phyloP scores from a whole-genome alignment of 2,113 vertebrate species.

The Melanotaenia duboulayi region DNA sequence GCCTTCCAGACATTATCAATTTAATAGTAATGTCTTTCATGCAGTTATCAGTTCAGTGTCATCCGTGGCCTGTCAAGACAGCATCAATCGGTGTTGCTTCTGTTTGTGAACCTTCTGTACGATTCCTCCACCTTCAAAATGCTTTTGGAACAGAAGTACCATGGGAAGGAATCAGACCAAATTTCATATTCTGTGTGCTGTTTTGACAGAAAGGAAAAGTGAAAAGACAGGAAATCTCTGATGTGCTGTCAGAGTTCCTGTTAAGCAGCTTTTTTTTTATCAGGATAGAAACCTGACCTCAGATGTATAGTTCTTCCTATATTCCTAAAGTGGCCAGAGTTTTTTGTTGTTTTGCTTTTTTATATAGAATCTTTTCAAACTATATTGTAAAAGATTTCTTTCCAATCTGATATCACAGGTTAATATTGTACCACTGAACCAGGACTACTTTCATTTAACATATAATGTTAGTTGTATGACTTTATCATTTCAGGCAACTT shows the following conservation, averaged over 20 bases:
- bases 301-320: not conserved
- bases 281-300: not conserved
- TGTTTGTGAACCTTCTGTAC: conserved; percentile 12
- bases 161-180: conserved; percentile 41
- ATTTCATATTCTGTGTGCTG: conserved; percentile 46
- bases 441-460: too few species aligned
- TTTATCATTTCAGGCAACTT: too few species aligned
- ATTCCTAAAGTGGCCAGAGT: too few species aligned
- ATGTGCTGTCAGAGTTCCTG: conserved; percentile 18
- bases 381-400: too few species aligned
- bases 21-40: conserved; percentile 20
- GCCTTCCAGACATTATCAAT: conserved; percentile 6
- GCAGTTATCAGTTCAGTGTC: conserved; percentile 4
- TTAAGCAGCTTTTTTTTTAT: conserved; percentile 25
- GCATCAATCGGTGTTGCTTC: conserved; percentile 37
- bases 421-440: too few species aligned
- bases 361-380: too few species aligned
- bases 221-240: conserved; percentile 40
- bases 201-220: conserved; percentile 45
- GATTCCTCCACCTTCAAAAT: conserved; percentile 37
- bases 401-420: too few species aligned
- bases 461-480: too few species aligned
- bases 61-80: conserved; percentile 42
- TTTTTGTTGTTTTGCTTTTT: too few species aligned
- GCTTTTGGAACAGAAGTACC: conserved; percentile 42